A percentile compares a stretch with the other conserved stretches of the same genome.
Evolutionary conservation across 2,888 invertebrate species (phyloP).

Genomic region (Brachynemurus nebulosus): DNA sequence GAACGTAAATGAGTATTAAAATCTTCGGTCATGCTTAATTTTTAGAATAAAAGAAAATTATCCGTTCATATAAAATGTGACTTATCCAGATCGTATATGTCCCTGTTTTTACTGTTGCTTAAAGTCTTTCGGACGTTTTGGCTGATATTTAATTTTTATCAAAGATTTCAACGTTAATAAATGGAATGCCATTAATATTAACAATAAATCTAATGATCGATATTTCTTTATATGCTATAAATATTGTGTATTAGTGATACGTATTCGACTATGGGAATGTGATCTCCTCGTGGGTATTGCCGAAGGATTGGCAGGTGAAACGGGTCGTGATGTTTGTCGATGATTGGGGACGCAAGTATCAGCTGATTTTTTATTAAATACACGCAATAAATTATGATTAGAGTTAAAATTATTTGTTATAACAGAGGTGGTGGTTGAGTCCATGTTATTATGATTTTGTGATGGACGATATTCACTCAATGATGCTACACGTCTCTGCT

Average conservation of each 20-base stretch:
- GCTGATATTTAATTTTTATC: neutral
- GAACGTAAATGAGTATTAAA: too few species aligned
- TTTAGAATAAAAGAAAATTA: too few species aligned
- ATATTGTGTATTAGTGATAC: neutral
- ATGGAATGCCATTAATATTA: neutral
- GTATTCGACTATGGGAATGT: neutral
- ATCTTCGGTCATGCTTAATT: too few species aligned
- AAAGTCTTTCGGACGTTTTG: neutral
- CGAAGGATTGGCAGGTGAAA: neutral
- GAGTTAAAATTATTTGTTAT: too few species aligned
- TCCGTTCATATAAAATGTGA: neutral
- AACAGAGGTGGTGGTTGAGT: neutral
- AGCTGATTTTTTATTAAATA: constrained; percentile 1
- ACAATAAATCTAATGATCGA: neutral
- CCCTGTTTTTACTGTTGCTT: too few species aligned
- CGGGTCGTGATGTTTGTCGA: neutral
- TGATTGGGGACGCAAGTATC: constrained; percentile 1
- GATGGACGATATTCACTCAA: neutral
- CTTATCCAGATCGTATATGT: neutral
- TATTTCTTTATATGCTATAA: neutral
- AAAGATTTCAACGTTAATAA: neutral
- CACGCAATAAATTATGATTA: constrained; percentile 1
- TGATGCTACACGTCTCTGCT: neutral
- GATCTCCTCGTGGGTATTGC: constrained; percentile 1
- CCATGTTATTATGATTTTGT: neutral